Evolutionary conservation across 2,113 vertebrate genomes (phyloP), one percentile per base, ranked within the genome.

Genomic region (Lipotes vexillifer): DNA sequence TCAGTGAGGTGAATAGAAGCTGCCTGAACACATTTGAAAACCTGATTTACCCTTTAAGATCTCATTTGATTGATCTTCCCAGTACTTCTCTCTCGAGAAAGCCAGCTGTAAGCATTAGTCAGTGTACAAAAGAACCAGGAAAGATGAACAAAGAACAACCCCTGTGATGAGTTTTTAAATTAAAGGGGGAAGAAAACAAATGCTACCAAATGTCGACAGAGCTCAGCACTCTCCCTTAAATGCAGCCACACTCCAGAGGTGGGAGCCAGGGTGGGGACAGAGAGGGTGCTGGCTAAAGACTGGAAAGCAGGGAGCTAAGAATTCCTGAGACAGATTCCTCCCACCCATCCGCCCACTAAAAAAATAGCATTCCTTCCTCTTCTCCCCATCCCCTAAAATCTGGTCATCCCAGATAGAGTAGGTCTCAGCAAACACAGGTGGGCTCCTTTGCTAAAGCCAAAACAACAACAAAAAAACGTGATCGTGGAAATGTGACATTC

Each of bases 31-130:
- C 91, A 95, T 97, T 52, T 80, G 29, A 93, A 96, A 97, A 94
- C 72, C 72, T 69, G 88, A 96, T 77, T 98, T 97, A 94, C 93
- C 97, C 89, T 97, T 95, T 96, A 93, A 96, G 93, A 93, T 96
- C 25, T 75, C 89, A 93, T 96, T 89, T 95, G 78, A 92, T 94
- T 97, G 97, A 94, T 97, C 83, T 94, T 86, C 72, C 93, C 72
- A 89, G 89, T 36, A 90, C 81, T 87, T 91, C 90, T 69, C 91
- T 97, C 91, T 85, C 25, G 41, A 93, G 94, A 92, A 74, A 93
- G 69, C 69, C 80, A 94, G 74, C 83, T 93, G 74, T 86, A 96
- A 86, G 94, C 77, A 95, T 97, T 89, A 96, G 77, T 97, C 85
- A 86, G 36, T 44, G 17, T 88, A 65, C 27, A 52, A 95, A 95